Base-by-base conservation (phyloP, 1,140 invertebrate genomes). In the Hyles vespertilio region DNA sequence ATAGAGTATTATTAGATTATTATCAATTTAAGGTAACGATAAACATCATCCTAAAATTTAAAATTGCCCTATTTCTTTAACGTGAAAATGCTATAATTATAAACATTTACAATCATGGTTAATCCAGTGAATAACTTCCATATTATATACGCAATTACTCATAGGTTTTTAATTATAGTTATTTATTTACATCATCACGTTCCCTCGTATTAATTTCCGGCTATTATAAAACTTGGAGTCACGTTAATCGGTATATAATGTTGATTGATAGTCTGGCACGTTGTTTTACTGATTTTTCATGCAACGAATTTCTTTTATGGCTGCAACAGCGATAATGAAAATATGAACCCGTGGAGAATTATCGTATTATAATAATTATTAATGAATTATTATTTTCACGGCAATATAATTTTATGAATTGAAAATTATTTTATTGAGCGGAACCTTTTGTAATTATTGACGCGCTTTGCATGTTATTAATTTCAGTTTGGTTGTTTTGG, bases 241-340 rank as follows among this genome's bases (percentile, higher is more conserved):
- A 49, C 66, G 60, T 70, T 68, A 73, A 73, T 73, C 61, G 63
- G 33, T 59, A 66, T 62, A 76, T 73, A 78, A 78, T 72, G 52
- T 79, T 79, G 76, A 77, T 77, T 76, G 74, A 79, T 79, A 63
- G 68, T 67, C 63, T 55, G 51, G 54, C 59, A 49, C 46, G 56
- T 65, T 48, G 56, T 68, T 74, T 69, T 64, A 70, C 63, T 59
- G 56, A 69, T 67, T 79, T 74, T 69, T 75, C 68, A 75, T 70
- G 69, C 66, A 63, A 67, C 60, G 47, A 56, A 61, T 65, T 72
- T 61, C 52, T 59, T 22, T 59, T 61, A 69, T 58, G 46, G 54
- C 44, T 51, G 52, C 60, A 61, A 69, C 72, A 74, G 67, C 63
- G 43, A 60, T 72, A 67, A 70, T 69, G 63, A 63, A 73, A 68